Evolutionary conservation across 2,797 vertebrate species (phyloP), one percentile per base, ranked within the genome.

Genomic region (Holocentrus rufus): DNA sequence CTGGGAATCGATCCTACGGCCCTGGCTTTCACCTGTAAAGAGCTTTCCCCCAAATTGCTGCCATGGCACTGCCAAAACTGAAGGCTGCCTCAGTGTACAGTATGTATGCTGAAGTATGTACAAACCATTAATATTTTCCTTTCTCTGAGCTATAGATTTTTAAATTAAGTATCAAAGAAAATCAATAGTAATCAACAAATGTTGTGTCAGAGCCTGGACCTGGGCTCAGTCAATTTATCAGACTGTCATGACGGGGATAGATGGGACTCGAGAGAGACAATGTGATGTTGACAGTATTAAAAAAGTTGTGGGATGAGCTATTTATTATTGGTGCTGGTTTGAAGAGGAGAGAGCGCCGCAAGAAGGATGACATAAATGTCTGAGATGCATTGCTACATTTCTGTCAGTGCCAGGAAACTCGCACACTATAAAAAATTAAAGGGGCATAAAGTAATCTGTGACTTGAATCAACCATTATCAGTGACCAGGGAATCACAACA

Each of bases 121-220:
- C 96, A 95, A 96, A 95, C 95, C 92, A 92, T 93, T 92, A 92
- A 94, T 95, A 94, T 96, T 96, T 96, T 95, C 96, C 95, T 95
- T 94, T 89, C 92, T 84, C 88, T 71, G 55, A 63, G 85, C 87
- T 95, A 98, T 98, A 96, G 96, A 98, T 98, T 98, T 98, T 97
- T 96, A 96, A 96, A 97, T 97, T 92, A 96, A 94, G 93, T 95
- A 96, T 97, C 95, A 96, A 95, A 95, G 94, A 96, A 97, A 98
- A 97, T 98, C 97, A 95, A 98, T 98, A 98, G 94, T 94, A 97
- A 97, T 98, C 96, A 98, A 98, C 96, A 98, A 97, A 98, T 97
- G n/a, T n/a, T 79, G 93, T 95, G 95, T 96, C 94, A 95, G 92
- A 94, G 93, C 91, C 91, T 85, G 81, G 90, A 93, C 91, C 93